A percentile compares a stretch with the other conserved stretches of the same genome.
These are phyloP conservation scores for Luffia ferchaultella DNA, from an alignment of 2,888 invertebrate species.

Conservation along the genomic window DNA sequence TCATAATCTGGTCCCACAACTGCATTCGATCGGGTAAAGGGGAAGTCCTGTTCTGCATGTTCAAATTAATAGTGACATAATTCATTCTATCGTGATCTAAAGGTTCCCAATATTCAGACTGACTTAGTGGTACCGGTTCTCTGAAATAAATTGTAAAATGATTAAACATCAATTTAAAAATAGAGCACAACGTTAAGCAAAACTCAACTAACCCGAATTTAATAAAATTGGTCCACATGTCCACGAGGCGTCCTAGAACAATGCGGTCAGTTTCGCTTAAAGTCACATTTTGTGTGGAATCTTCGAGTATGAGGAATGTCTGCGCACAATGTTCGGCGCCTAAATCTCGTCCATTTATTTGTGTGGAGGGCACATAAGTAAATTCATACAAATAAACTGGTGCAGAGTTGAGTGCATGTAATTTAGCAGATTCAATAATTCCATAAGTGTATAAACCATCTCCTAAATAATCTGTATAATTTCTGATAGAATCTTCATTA, in stretches of 20 bases:
- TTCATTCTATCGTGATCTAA: not conserved
- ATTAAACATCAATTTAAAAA: not conserved
- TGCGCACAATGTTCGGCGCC: not conserved
- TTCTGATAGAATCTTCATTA: not conserved
- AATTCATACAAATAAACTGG: not conserved
- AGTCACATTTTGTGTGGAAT: not conserved
- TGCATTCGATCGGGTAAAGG: not conserved
- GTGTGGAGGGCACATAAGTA: not conserved
- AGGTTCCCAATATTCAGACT: not conserved
- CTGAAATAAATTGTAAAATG: not conserved
- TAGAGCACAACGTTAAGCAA: not conserved
- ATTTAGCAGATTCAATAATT: not conserved
- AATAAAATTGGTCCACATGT: not conserved
- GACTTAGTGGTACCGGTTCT: not conserved
- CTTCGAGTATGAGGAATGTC: not conserved
- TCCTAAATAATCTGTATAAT: not conserved
- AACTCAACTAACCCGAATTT: conserved; percentile 2
- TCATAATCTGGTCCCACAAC: not conserved
- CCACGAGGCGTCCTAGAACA: not conserved
- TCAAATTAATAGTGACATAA: not conserved
- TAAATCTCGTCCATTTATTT: not conserved
- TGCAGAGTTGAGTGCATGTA: not conserved
- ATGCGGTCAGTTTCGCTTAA: not conserved
- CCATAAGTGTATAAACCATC: not conserved
- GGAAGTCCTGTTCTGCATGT: not conserved